Percentiles rank a stretch among this genome's conserved stretches.
Conservation (phyloP, 2,113 vertebrate species). For the Terrapene triunguis region DNA sequence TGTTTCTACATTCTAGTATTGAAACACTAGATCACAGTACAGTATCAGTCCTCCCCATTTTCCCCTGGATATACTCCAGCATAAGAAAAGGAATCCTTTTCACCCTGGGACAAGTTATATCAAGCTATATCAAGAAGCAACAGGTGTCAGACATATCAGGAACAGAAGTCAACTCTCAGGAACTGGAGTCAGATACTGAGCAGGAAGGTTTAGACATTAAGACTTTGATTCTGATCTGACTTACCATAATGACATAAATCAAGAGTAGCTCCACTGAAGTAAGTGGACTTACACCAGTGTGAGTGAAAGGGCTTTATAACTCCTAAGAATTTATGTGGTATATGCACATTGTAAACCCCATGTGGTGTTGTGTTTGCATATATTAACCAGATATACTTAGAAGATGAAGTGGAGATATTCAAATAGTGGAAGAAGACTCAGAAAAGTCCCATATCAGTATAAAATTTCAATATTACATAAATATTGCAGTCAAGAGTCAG, state of each 20-base stretch:
- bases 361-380: conserved; percentile 22
- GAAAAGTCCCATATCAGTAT: conserved; percentile 24
- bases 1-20: not conserved
- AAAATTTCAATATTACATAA: conserved; percentile 31
- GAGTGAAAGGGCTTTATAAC: conserved; percentile 19
- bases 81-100: conserved; percentile 16
- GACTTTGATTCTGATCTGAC: not conserved
- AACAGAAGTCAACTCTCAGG: conserved; percentile 13
- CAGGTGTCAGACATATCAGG: not conserved
- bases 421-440: conserved; percentile 36
- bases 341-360: not conserved
- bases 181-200: not conserved
- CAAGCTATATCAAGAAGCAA: not conserved
- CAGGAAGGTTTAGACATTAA: conserved; percentile 19
- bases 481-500: not conserved
- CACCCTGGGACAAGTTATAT: not conserved
- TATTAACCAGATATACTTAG: conserved; percentile 18
- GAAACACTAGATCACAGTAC: not conserved
- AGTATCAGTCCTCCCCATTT: conserved; percentile 18
- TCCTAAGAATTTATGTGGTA: conserved; percentile 6
- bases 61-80: not conserved
- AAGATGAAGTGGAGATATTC: conserved; percentile 39
- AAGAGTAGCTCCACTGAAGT: not conserved
- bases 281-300: rapidly evolving
- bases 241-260: conserved; percentile 21